These are phyloP conservation scores for Calephelis perditalis DNA, from an alignment of 2,888 invertebrate species.

Conservation along the genomic window DNA sequence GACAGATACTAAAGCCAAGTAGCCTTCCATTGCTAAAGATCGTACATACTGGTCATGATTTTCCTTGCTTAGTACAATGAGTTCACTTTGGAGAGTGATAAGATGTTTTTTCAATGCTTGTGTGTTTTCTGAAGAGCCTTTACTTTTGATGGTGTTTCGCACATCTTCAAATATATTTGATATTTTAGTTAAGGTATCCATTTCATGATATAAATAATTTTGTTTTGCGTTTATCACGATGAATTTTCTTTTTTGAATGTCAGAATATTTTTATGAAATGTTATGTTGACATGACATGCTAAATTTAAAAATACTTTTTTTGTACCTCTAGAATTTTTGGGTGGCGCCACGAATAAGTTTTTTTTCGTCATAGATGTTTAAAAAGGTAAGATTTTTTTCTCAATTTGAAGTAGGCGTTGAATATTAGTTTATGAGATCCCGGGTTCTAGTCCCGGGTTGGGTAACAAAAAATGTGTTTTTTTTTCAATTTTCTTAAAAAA, in stretches of 20 bases:
- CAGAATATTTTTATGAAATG: conserved; percentile 11
- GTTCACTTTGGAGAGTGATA: conserved; percentile 48
- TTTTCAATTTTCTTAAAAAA: no score
- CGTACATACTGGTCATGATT: conserved; percentile 54
- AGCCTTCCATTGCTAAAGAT: conserved; percentile 65
- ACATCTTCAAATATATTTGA: conserved; percentile 54
- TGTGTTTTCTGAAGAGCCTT: conserved; percentile 48
- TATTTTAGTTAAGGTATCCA: conserved; percentile 56
- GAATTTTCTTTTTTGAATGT: conserved; percentile 13
- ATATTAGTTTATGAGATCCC: no score
- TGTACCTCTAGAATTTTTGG: no score
- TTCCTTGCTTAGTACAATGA: conserved; percentile 54
- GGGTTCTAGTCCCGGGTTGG: no score
- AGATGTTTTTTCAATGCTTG: conserved; percentile 54
- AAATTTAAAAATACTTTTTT: neutral
- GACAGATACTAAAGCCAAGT: conserved; percentile 54
- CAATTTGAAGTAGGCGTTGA: no score
- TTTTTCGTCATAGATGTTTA: no score
- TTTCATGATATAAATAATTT: conserved; percentile 25
- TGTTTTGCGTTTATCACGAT: conserved; percentile 14
- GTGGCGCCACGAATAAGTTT: no score
- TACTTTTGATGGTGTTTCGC: conserved; percentile 48
- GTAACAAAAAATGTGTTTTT: no score
- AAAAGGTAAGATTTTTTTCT: no score
- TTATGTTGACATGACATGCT: neutral